Conservation (phyloP, 1,140 invertebrate genomes). For the Cotesia glomerata region DNA sequence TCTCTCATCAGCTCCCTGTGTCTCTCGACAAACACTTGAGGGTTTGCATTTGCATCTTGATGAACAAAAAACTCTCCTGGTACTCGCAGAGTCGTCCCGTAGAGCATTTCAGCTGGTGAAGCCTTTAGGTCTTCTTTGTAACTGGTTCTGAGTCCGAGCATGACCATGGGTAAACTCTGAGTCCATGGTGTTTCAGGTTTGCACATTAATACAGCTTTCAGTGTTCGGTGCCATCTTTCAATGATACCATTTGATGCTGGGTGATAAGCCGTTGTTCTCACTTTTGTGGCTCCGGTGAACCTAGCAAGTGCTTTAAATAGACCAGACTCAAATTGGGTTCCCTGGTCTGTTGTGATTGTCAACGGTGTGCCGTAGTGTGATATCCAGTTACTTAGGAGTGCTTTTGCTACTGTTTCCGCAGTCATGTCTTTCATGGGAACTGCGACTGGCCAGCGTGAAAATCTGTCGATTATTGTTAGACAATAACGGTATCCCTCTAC, state of each 20-base stretch:
- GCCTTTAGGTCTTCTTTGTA: slow-evolving; percentile 41
- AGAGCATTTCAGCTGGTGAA: slow-evolving; percentile 47
- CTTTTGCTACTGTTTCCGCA: no score
- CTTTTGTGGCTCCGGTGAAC: no score
- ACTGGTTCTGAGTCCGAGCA: slow-evolving; percentile 30
- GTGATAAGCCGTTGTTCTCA: slow-evolving; percentile 48
- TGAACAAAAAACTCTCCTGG: slow-evolving; percentile 47
- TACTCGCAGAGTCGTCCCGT: slow-evolving; percentile 43
- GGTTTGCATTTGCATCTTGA: not conserved
- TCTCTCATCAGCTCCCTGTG: slow-evolving; percentile 12
- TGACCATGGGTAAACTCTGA: slow-evolving; percentile 30
- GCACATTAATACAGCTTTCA: slow-evolving; percentile 34
- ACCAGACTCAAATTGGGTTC: no score
- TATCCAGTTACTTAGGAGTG: no score
- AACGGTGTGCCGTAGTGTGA: no score
- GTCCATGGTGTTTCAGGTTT: slow-evolving; percentile 11
- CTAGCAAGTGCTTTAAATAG: no score
- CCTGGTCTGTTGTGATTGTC: no score
- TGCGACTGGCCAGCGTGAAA: slow-evolving; percentile 56
- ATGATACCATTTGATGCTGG: slow-evolving; percentile 36
- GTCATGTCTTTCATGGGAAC: slow-evolving; percentile 51
- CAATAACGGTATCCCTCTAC: slow-evolving; percentile 45
- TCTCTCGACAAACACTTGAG: slow-evolving; percentile 9
- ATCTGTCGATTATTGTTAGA: slow-evolving; percentile 52
- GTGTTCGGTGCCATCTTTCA: slow-evolving; percentile 32